These are phyloP conservation scores for Mastigias papua DNA, from an alignment of 30 jellyfish, hydroid and myxozoan species.

Conservation along the genomic window DNA sequence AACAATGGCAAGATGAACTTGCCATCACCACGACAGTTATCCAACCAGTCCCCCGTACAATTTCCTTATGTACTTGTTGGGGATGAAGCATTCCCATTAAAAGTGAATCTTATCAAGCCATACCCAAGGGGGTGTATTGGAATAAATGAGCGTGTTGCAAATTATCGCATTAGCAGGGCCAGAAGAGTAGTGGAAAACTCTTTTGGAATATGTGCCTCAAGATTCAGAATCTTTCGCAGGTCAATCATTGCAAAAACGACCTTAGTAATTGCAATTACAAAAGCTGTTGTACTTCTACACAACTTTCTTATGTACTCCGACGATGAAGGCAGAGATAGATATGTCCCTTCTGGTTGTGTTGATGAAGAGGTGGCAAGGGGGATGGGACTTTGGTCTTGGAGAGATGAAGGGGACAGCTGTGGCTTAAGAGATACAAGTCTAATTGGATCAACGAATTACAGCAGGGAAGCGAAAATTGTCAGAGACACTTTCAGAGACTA, in stretches of 20 bases:
- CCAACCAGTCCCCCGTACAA: background rate
- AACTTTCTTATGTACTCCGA: conserved; percentile 2
- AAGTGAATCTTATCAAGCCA: conserved; percentile 50
- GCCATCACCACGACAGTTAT: conserved; percentile 7
- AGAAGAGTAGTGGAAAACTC: conserved; percentile 52
- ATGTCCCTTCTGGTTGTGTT: background rate
- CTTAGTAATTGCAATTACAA: conserved; percentile 30
- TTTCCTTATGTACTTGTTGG: conserved; percentile 51
- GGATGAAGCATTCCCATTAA: conserved; percentile 54
- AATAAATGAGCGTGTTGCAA: conserved; percentile 9
- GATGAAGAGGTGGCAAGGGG: background rate
- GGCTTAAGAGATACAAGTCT: background rate
- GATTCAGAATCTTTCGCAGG: conserved; percentile 59
- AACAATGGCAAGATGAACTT: background rate
- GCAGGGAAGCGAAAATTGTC: conserved; percentile 73
- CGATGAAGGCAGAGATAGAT: background rate
- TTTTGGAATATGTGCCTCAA: conserved; percentile 45
- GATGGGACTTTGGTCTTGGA: background rate
- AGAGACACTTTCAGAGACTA: conserved; percentile 76
- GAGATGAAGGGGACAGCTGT: background rate
- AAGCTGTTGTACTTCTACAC: conserved; percentile 72
- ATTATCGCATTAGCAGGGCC: conserved; percentile 45
- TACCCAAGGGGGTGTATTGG: conserved; percentile 7
- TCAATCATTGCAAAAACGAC: conserved; percentile 57
- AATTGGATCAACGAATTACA: conserved; percentile 65